Evolutionary conservation across 2,797 vertebrate species (phyloP).

Genomic region (Takifugu rubripes): DNA sequence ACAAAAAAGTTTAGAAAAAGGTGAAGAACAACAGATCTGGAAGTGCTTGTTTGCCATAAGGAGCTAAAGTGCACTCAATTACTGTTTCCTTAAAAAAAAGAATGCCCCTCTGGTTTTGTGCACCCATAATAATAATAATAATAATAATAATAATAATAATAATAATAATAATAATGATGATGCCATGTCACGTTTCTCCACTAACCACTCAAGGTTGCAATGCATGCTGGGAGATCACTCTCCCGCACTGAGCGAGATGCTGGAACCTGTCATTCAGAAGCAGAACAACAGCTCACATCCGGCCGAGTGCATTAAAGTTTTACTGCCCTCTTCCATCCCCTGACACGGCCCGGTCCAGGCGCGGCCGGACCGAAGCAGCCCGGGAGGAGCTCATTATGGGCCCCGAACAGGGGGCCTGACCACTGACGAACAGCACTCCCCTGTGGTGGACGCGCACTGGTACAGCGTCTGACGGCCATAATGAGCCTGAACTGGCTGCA

Average conservation of each 20-base stretch:
- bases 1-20: no score
- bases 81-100: no score
- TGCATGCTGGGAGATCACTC: no score
- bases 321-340: background rate
- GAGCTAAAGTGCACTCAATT: no score
- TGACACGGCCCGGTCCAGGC: background rate
- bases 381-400: background rate
- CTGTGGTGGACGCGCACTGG: conserved; percentile 31
- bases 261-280: background rate
- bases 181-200: no score
- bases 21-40: no score
- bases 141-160: no score
- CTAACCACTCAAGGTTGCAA: no score
- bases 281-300: background rate
- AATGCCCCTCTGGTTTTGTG: no score
- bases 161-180: no score
- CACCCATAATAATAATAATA: no score
- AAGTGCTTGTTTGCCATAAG: no score
- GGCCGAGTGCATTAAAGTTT: background rate
- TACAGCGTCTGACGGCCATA: conserved; percentile 18
- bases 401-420: background rate
- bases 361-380: conserved; percentile 6
- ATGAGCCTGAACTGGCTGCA: background rate
- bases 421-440: conserved; percentile 47
- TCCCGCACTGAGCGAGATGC: background rate